Conservation (phyloP, 2,888 invertebrate species). For the Cerceris ruficornis region DNA sequence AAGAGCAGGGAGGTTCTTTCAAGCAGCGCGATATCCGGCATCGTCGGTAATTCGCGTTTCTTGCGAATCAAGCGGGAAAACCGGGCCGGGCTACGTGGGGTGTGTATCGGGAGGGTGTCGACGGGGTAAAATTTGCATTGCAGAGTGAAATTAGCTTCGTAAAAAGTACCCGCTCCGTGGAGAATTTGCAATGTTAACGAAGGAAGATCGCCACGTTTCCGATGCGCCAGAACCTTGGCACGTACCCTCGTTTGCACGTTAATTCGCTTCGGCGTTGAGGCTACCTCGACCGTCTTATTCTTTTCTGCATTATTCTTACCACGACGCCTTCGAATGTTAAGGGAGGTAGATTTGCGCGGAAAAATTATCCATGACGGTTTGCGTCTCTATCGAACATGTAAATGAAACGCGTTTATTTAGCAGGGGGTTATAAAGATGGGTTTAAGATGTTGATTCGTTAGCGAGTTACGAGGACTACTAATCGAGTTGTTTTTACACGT, state of each 20-base stretch:
- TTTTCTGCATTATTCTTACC: conserved; percentile 7
- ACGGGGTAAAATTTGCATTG: conserved; percentile 66
- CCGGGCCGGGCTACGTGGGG: conserved; percentile 3
- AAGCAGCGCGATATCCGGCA: conserved; percentile 14
- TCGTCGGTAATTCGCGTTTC: conserved; percentile 23
- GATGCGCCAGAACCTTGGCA: conserved; percentile 42
- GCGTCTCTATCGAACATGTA: no score
- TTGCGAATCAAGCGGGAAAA: conserved; percentile 23
- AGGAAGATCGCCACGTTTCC: conserved; percentile 56
- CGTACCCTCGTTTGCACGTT: conserved; percentile 62
- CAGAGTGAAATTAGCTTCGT: conserved; percentile 70
- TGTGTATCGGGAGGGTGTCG: conserved; percentile 10
- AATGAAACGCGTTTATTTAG: no score
- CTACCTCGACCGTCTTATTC: conserved; percentile 19
- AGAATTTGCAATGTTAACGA: conserved; percentile 75
- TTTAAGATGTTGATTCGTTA: no score
- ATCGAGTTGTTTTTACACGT: no score
- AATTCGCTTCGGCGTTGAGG: conserved; percentile 49
- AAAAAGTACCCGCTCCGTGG: conserved; percentile 53
- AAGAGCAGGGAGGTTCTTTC: background rate
- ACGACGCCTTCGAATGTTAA: background rate
- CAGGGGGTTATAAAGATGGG: no score
- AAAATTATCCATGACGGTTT: background rate
- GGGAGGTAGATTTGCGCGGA: background rate
- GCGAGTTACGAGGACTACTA: no score